Base-by-base conservation (phyloP, 2,797 vertebrate species). In the Alfaro cultratus region DNA sequence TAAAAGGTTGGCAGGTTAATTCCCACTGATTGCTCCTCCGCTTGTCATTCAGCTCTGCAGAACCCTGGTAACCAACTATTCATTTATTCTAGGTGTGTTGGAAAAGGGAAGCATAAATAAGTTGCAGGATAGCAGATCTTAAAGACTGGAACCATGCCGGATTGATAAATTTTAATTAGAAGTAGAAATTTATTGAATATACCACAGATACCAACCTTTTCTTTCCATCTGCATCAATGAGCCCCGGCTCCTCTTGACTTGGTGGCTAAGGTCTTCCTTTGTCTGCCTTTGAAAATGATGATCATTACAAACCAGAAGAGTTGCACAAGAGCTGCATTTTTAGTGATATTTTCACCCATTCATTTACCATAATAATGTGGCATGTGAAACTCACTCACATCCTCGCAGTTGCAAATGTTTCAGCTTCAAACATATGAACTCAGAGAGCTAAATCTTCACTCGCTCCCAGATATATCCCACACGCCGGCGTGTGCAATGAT, bases 1-100 rank as follows among this genome's bases (percentile, higher is more conserved):
- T 31, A 78, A 75, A 78, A 55, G 29, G 53, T n/a, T 89, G 83
- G 81, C 74, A 83, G 64, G 82, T 80, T 53, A 53, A 53, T 53
- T 53, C 51, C 31, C 23, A 13, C 12, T 60, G 55, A 60, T 60
- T 57, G 55, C 10, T 57, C 55, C n/a, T 57, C 26, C 13, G 11
- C 55, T 29, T 12, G 55, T 57, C 10, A 4, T 57, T 60, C n/a
- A 31, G 55, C n/a, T 29, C 55, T 60, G n/a, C 26, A 29, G n/a
- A 29, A 4, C 4, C 26, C 11, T 57, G 55, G 12, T 29, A 57
- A 57, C 55, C n/a, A 31, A 13, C 55, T 29, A 29, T 55, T 55
- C 26, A 60, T 60, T 60, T 60, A 5, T 31, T 13, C 12, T 29
- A 15, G 34, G 79, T 85, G 39, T 74, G 49, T 73, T 73, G 45